These are phyloP conservation scores for Bolborhynchus lineola DNA, from an alignment of 2,113 vertebrate species.

Conservation along the genomic window DNA sequence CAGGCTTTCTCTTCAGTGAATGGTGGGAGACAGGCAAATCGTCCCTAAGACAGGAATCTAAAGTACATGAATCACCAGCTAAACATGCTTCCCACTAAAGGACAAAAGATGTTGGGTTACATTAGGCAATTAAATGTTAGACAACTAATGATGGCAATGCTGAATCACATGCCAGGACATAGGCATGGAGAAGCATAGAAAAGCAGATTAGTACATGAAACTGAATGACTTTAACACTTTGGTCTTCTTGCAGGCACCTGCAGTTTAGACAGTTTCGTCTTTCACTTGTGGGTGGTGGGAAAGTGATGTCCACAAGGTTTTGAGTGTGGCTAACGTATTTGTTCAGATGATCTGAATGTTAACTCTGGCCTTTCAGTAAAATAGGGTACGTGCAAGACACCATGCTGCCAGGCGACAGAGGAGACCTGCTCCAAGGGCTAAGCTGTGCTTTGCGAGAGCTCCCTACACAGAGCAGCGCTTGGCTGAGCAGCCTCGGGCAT, in stretches of 20 bases:
- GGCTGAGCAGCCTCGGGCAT: background rate
- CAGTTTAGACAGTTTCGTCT: background rate
- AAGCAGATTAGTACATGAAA: background rate
- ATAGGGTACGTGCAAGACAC: background rate
- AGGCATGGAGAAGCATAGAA: background rate
- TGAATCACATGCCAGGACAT: background rate
- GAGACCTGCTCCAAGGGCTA: background rate
- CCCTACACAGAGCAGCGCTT: background rate
- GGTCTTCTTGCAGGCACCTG: background rate
- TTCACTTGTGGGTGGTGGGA: accelerated
- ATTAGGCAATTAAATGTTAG: background rate
- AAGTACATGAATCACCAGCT: background rate
- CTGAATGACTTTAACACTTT: accelerated
- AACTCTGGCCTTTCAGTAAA: background rate
- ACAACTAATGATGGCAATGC: background rate
- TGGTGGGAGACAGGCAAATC: background rate
- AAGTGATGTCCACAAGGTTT: background rate
- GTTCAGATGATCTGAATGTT: background rate
- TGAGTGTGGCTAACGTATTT: background rate
- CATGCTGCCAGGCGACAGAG: background rate
- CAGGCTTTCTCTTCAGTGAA: background rate
- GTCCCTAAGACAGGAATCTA: background rate
- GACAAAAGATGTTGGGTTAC: background rate
- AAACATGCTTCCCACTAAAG: background rate
- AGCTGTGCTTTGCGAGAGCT: background rate